phyloP scores from a whole-genome alignment of 2,797 vertebrate genomes.

The Lutjanus campechanus region DNA sequence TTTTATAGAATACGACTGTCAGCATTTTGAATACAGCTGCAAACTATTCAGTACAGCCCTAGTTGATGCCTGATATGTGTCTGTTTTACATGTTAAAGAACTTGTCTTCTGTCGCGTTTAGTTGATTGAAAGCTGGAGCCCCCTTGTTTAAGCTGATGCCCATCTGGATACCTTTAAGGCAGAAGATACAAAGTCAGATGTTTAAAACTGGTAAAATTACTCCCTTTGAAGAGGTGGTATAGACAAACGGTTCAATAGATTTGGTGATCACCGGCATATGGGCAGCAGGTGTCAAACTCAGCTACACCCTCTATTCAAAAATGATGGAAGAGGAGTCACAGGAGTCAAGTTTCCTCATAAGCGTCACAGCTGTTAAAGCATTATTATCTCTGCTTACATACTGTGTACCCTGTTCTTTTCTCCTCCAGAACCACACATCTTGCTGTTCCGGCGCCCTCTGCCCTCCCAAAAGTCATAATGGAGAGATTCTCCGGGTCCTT shows the following conservation, averaged over 20 bases:
- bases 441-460: slow-evolving; percentile 86
- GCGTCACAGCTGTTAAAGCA: background rate
- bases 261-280: slow-evolving; percentile 37
- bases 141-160: no score
- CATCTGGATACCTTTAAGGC: background rate
- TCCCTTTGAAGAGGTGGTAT: background rate
- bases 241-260: slow-evolving; percentile 9
- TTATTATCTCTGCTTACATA: slow-evolving; percentile 10
- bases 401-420: background rate
- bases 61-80: background rate
- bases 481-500: slow-evolving; percentile 49
- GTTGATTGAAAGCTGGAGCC: background rate
- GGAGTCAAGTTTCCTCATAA: background rate
- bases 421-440: slow-evolving; percentile 86
- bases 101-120: background rate
- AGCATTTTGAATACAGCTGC: no score
- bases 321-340: background rate
- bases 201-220: background rate
- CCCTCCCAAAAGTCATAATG: slow-evolving; percentile 68
- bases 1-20: no score
- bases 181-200: background rate
- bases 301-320: slow-evolving; percentile 15
- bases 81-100: background rate
- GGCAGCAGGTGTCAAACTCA: background rate
- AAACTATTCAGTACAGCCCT: no score